These are phyloP conservation scores for Odocoileus hemionus DNA, from an alignment of 2,113 vertebrate genomes.

Conservation along the genomic window DNA sequence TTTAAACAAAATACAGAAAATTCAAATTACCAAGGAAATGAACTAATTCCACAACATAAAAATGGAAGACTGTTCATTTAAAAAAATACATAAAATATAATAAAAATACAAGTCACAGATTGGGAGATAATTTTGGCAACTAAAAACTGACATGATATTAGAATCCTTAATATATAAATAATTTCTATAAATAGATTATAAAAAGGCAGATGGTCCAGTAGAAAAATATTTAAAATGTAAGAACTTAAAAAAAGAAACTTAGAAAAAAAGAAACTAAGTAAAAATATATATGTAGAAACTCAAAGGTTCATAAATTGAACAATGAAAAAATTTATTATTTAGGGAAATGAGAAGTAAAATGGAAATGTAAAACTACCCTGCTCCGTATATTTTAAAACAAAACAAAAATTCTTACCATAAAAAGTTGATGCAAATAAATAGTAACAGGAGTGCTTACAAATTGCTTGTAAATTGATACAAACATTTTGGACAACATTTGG, in stretches of 20 bases:
- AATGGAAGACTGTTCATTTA: background rate
- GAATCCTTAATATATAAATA: background rate
- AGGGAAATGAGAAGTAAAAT: background rate
- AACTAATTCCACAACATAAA: background rate
- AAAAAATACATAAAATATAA: background rate
- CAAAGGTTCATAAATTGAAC: background rate
- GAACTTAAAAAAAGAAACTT: background rate
- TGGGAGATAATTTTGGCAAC: background rate
- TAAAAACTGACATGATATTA: background rate
- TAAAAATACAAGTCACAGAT: background rate
- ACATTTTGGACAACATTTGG: background rate
- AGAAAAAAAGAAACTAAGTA: background rate
- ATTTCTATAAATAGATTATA: background rate
- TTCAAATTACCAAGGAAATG: background rate
- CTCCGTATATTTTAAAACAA: background rate
- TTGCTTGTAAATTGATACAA: background rate
- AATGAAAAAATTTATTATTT: background rate
- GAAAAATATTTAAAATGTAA: constrained; percentile 17
- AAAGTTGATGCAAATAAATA: background rate
- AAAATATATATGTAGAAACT: background rate
- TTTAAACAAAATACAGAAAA: background rate
- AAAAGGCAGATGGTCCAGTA: background rate
- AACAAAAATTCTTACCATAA: background rate
- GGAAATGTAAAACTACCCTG: background rate
- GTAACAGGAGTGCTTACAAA: background rate